A percentile compares a stretch with the other conserved stretches of the same genome.
phyloP scores from a whole-genome alignment of 2,888 invertebrate genomes.

The Parthenolecanium corni region DNA sequence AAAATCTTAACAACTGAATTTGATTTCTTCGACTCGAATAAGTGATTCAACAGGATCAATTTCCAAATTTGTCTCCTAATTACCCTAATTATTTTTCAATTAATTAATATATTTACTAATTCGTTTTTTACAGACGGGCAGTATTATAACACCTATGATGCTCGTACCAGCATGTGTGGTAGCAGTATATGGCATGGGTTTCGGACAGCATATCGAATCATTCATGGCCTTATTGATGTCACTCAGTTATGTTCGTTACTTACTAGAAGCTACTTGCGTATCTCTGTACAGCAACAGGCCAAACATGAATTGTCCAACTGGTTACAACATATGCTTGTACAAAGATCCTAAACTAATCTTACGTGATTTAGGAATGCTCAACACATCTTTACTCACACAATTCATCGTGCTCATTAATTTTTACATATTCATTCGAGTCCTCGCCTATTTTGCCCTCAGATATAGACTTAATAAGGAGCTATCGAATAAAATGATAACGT shows the following conservation, averaged over 20 bases:
- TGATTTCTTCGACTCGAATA: background rate
- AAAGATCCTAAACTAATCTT: conserved; percentile 49
- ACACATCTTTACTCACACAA: conserved; percentile 45
- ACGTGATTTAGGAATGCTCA: conserved; percentile 51
- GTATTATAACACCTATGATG: conserved; percentile 47
- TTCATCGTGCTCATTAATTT: conserved; percentile 47
- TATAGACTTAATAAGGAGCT: conserved; percentile 47
- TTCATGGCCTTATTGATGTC: conserved; percentile 47
- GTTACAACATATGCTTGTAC: conserved; percentile 46
- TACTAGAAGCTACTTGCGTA: conserved; percentile 49
- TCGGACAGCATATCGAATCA: conserved; percentile 45
- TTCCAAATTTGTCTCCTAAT: conserved; percentile 11
- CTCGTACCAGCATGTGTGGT: conserved; percentile 48
- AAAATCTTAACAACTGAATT: background rate
- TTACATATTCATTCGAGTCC: conserved; percentile 44
- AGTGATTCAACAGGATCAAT: background rate
- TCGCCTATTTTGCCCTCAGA: conserved; percentile 48
- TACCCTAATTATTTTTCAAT: no score
- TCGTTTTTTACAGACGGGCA: conserved; percentile 47
- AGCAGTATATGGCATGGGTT: conserved; percentile 53
- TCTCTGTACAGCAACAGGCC: conserved; percentile 49
- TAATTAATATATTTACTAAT: no score
- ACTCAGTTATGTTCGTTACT: conserved; percentile 54
- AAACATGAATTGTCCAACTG: conserved; percentile 48
- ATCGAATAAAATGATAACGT: conserved; percentile 45